phyloP scores from a whole-genome alignment of 2,113 vertebrate genomes.

The Chauna torquata region DNA sequence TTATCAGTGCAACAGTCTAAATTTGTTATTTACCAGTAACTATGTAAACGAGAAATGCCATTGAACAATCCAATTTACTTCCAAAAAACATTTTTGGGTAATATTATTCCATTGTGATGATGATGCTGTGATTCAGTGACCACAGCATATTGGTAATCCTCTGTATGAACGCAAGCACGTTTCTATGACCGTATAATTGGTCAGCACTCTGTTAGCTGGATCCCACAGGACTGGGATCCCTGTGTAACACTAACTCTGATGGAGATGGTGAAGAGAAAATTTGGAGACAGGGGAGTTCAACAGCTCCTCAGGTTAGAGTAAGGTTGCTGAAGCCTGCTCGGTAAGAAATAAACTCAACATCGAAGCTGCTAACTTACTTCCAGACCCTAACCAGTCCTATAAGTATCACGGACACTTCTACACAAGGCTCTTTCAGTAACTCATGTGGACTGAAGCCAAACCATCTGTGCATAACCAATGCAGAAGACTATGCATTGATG shows the following conservation, averaged over 20 bases:
- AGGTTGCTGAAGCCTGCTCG: neutral
- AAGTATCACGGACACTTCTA: neutral
- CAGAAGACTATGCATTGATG: neutral
- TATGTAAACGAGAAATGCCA: neutral
- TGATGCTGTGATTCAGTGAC: neutral
- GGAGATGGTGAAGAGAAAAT: neutral
- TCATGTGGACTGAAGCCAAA: conserved; percentile 7
- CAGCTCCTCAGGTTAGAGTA: neutral
- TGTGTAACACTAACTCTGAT: neutral
- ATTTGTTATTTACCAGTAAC: neutral
- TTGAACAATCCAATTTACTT: neutral
- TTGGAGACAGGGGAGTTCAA: neutral
- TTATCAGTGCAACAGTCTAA: neutral
- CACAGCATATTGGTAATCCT: neutral
- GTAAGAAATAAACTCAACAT: neutral
- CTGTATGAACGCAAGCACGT: neutral
- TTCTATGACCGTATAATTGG: neutral
- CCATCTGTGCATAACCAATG: neutral
- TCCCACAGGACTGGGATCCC: neutral
- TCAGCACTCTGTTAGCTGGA: neutral
- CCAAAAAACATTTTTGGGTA: neutral
- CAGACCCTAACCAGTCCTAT: neutral
- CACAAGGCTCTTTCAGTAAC: neutral
- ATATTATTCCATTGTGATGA: neutral
- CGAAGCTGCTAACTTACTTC: conserved; percentile 29